phyloP scores from a whole-genome alignment of 2,797 vertebrate species.

The Mus caroli region DNA sequence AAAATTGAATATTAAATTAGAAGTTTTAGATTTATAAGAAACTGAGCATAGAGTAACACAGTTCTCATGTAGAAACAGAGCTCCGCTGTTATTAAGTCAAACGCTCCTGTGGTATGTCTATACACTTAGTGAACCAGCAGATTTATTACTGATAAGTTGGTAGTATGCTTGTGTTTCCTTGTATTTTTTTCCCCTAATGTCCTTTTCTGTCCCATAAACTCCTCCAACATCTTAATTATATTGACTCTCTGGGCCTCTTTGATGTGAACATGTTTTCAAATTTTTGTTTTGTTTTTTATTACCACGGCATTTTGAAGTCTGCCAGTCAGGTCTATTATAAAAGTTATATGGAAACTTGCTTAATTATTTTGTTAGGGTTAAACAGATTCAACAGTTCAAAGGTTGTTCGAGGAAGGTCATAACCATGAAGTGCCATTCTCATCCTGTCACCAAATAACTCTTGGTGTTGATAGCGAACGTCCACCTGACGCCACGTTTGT shows the following conservation, averaged over 20 bases:
- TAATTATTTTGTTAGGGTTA: neutral
- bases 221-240: neutral
- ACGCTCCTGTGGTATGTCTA: neutral
- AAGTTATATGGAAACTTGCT: neutral
- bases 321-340: neutral
- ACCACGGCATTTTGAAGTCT: neutral
- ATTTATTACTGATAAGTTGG: neutral
- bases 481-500: neutral
- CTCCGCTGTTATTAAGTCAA: neutral
- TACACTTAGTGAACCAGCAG: neutral
- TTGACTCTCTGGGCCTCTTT: neutral
- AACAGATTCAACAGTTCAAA: neutral
- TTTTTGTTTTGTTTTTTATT: neutral
- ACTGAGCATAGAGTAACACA: neutral
- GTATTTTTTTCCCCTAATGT: neutral
- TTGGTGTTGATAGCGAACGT: neutral
- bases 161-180: neutral
- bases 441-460: neutral
- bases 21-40: neutral
- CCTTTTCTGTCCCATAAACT: neutral
- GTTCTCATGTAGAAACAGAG: neutral
- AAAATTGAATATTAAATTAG: neutral
- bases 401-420: neutral
- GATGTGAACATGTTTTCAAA: neutral
- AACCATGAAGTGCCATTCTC: neutral